Evolutionary conservation across 1,140 invertebrate species (phyloP).

Genomic region (Cotesia typhae): DNA sequence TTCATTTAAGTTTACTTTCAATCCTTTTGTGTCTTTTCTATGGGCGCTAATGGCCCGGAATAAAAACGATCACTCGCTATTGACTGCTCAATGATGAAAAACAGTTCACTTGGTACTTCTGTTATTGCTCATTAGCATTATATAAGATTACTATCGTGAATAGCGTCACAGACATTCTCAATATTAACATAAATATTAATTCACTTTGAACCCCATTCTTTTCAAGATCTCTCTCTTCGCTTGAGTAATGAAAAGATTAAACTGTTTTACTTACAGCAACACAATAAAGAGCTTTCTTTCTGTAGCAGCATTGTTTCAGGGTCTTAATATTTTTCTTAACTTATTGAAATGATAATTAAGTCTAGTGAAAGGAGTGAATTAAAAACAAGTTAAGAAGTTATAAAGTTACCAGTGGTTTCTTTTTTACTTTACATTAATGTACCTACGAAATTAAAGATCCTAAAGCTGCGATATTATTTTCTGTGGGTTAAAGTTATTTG

Average conservation of each 20-base stretch:
- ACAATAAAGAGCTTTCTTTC: background rate
- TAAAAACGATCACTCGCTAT: constrained; percentile 7
- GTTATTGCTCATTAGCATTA: background rate
- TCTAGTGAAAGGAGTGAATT: constrained; percentile 6
- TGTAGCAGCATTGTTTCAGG: too few species aligned
- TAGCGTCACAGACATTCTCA: too few species aligned
- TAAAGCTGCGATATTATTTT: constrained; percentile 37
- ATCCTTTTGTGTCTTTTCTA: background rate
- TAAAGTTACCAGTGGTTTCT: constrained; percentile 3
- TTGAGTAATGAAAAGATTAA: too few species aligned
- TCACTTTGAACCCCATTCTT: too few species aligned
- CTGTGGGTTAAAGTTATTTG: constrained; percentile 30
- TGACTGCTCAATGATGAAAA: background rate
- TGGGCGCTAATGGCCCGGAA: constrained; percentile 11
- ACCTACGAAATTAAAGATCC: constrained; percentile 29
- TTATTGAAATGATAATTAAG: too few species aligned
- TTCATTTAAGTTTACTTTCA: background rate
- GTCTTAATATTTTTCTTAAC: too few species aligned
- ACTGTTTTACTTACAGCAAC: background rate
- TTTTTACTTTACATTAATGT: background rate
- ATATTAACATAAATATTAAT: too few species aligned
- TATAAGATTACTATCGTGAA: too few species aligned
- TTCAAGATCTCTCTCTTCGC: too few species aligned
- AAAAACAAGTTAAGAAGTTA: background rate
- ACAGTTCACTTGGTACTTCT: background rate